Percentiles rank a stretch among this genome's conserved stretches.
phyloP scores from a whole-genome alignment of 1,140 invertebrate species.

The Zaprionus tsacasi region DNA sequence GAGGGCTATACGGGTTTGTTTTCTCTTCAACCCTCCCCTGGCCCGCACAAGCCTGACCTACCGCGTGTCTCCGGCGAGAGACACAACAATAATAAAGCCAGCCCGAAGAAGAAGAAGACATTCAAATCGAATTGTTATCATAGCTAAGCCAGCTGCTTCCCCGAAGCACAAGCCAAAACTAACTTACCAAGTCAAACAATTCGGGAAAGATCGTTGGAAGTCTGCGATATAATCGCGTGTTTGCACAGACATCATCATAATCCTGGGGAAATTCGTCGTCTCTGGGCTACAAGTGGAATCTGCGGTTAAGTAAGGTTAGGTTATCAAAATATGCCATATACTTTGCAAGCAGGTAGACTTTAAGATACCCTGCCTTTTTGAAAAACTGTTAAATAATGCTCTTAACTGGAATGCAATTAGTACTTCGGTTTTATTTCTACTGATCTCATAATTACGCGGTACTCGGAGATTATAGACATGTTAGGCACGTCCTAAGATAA shows the following conservation, averaged over 20 bases:
- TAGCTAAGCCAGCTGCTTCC: background rate
- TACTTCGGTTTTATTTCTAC: background rate
- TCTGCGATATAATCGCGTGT: background rate
- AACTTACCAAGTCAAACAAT: background rate
- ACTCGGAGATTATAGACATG: too few species aligned
- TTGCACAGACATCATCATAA: background rate
- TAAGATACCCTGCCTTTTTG: background rate
- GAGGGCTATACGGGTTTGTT: constrained; percentile 21
- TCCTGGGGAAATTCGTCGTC: background rate
- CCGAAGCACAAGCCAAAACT: constrained; percentile 1
- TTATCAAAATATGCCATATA: background rate
- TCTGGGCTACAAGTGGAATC: background rate
- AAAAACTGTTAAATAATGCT: background rate
- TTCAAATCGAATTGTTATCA: constrained; percentile 8
- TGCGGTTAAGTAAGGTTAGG: background rate
- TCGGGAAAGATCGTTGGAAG: background rate
- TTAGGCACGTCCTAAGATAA: too few species aligned
- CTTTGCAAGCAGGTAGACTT: background rate
- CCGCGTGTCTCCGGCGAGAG: constrained; percentile 1
- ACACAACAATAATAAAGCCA: background rate
- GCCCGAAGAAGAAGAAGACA: background rate
- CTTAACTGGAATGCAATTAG: background rate
- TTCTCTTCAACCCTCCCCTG: constrained; percentile 19
- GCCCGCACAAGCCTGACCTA: constrained; percentile 8
- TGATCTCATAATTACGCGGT: background rate